A percentile compares a stretch with the other conserved stretches of the same genome.
phyloP scores from a whole-genome alignment of 2,113 vertebrate species.

The Alethe castanea region DNA sequence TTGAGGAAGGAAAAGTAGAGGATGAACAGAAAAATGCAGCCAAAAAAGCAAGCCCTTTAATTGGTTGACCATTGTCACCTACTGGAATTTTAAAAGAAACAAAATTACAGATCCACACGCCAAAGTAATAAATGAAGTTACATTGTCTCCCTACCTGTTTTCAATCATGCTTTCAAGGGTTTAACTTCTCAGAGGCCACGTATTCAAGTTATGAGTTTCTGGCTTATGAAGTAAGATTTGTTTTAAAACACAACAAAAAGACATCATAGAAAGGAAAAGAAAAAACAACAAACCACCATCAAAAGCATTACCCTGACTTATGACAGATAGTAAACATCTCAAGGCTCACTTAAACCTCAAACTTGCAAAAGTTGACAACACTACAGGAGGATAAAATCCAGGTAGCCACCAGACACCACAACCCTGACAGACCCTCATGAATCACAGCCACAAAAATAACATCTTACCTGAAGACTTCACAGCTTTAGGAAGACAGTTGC shows the following conservation, averaged over 20 bases:
- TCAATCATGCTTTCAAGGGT: not conserved
- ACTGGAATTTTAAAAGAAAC: not conserved
- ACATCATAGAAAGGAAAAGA: not conserved
- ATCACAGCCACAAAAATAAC: not conserved
- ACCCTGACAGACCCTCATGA: not conserved
- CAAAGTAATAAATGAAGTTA: not conserved
- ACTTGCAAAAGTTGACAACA: not conserved
- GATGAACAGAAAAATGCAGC: accelerated
- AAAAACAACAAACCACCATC: not conserved
- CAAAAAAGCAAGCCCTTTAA: not conserved
- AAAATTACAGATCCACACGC: not conserved
- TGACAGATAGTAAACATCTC: not conserved
- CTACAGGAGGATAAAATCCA: not conserved
- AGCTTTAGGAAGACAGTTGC: not conserved
- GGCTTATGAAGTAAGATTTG: not conserved
- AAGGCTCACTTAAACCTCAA: not conserved
- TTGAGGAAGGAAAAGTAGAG: not conserved
- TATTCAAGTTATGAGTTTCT: not conserved
- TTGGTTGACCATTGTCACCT: not conserved
- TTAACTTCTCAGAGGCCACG: not conserved
- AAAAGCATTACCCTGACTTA: not conserved
- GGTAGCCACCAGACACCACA: not conserved
- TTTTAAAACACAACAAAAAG: not conserved
- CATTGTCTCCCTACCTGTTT: not conserved
- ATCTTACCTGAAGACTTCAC: not conserved